Evolutionary conservation across 2,888 invertebrate genomes (phyloP), one percentile per base, ranked within the genome.

Genomic region (Cheilosia pagana): DNA sequence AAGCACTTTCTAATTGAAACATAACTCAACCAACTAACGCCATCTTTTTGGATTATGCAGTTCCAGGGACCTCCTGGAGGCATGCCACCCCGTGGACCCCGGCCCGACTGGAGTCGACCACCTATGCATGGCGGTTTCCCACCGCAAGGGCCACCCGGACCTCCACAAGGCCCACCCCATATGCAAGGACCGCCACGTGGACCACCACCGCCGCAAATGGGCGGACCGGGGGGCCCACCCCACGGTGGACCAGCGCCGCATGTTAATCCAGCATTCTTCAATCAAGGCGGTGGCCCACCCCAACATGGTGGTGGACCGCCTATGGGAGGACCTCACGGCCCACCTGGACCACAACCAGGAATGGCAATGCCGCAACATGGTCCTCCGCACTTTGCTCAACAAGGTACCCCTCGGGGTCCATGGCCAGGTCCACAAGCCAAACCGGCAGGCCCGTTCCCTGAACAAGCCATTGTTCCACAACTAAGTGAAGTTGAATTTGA

Each of bases 221-320:
- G 91, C 35, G 89, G 89, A 25, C 93, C 93, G 43, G 92, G 92
- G 43, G 93, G 93, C 0, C 93, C 93, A 3, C 93, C 93, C n/a
- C 93, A 93, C 88, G 93, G 93, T 50, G 96, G 97, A 4, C 97
- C 97, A 6, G 98, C 98, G 28, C 98, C 98, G 59, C 98, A 98
- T 92, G 98, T 98, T 87, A 98, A 98, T 93, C 98, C 98, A 48
- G 98, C 98, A 81, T 98, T 98, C 95, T 98, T 98, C 92, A 96
- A 96, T 89, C 97, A 96, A 92, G 90, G 89, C 6, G 91, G 91
- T 50, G 91, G 90, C 1, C 92, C 92, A 14, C 90, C 91, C 39
- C 92, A 91, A 72, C 91, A 91, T 88, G 92, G 92, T 21, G 93
- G 93, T 50, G 94, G 94, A 39, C 93, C 93, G 10, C 93, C 93